Conservation (phyloP, 2,113 vertebrate genomes). For the Microtus montanus region DNA sequence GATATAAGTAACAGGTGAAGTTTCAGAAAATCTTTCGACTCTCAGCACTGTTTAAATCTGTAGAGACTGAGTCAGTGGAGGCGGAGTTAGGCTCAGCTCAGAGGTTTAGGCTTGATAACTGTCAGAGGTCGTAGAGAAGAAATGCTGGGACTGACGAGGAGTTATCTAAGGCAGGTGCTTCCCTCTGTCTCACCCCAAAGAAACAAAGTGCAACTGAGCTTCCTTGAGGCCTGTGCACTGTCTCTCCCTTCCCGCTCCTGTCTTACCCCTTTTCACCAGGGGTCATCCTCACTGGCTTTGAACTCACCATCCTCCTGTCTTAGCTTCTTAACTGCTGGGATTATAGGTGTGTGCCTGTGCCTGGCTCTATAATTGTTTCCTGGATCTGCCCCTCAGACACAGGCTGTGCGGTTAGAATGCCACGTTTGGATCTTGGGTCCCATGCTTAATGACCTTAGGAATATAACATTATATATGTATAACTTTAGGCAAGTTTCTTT, state of each 20-base stretch:
- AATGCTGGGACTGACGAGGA: background rate
- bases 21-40: background rate
- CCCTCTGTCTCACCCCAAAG: background rate
- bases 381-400: background rate
- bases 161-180: background rate
- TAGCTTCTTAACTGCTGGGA: background rate
- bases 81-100: background rate
- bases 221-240: background rate
- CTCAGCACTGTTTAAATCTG: background rate
- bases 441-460: background rate
- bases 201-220: background rate
- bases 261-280: background rate
- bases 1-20: background rate
- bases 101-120: background rate
- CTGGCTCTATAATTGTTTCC: background rate
- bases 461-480: background rate
- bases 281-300: background rate
- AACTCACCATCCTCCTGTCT: background rate
- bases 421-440: background rate
- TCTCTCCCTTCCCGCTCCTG: background rate
- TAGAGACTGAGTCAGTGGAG: background rate
- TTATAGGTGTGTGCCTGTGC: background rate
- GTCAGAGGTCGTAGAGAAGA: background rate
- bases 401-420: background rate
- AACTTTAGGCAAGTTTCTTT: background rate